A percentile compares a stretch with the other conserved stretches of the same genome.
These are phyloP conservation scores for Ceriagrion tenellum DNA, from an alignment of 2,888 invertebrate genomes.

Conservation along the genomic window DNA sequence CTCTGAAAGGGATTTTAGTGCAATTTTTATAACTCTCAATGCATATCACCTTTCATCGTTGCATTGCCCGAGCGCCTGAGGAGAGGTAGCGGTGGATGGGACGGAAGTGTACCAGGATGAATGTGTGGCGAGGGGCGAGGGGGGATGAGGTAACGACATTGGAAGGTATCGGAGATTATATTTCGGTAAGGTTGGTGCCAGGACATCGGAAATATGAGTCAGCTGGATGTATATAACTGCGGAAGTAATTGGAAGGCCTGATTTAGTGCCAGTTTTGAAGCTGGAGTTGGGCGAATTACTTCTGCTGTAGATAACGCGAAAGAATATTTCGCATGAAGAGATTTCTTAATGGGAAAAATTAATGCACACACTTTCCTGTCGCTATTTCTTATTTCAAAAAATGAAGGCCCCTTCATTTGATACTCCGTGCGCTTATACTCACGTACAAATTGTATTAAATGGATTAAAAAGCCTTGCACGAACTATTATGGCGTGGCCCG, in stretches of 20 bases:
- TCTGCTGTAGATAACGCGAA: not conserved
- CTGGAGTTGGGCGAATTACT: not conserved
- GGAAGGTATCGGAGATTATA: not conserved
- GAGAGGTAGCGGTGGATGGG: not conserved
- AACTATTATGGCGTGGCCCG: too few species aligned
- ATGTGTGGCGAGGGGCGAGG: not conserved
- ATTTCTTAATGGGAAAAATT: not conserved
- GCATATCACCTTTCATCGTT: too few species aligned
- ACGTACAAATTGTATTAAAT: not conserved
- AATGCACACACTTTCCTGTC: not conserved
- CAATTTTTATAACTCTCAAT: not conserved
- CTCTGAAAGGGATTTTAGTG: too few species aligned
- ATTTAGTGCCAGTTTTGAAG: not conserved
- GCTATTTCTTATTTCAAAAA: too few species aligned
- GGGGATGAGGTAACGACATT: not conserved
- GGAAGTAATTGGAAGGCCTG: not conserved
- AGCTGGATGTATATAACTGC: slow-evolving; percentile 5
- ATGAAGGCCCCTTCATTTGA: not conserved
- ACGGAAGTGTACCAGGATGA: not conserved
- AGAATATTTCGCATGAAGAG: not conserved
- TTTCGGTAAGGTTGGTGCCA: not conserved
- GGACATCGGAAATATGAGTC: not conserved
- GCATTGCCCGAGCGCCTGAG: not conserved
- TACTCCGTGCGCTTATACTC: not conserved
- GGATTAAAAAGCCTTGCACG: too few species aligned